phyloP scores from a whole-genome alignment of 2,888 invertebrate species.

The Scaptomyza polygonia region DNA sequence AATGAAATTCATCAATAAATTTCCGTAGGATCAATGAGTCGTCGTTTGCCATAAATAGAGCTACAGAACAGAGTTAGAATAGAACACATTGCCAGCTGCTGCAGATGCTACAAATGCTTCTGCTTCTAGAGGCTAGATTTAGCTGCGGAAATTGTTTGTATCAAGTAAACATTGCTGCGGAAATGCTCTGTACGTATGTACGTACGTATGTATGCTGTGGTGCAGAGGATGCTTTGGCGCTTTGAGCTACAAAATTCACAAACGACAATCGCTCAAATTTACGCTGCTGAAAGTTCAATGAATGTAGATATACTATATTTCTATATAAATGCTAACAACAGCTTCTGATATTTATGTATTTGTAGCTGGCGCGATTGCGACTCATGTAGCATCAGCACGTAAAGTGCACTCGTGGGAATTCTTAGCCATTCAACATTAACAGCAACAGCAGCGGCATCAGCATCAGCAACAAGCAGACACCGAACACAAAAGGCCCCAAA shows the following conservation, averaged over 20 bases:
- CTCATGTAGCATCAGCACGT: slow-evolving; percentile 56
- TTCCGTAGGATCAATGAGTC: slow-evolving; percentile 56
- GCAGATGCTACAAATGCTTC: slow-evolving; percentile 10
- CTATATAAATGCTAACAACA: slow-evolving; percentile 29
- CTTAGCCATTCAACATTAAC: slow-evolving; percentile 27
- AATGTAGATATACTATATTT: slow-evolving; percentile 31
- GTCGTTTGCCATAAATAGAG: slow-evolving; percentile 59
- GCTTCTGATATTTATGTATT: slow-evolving; percentile 28
- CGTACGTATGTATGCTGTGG: neutral
- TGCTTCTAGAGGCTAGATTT: slow-evolving; percentile 34
- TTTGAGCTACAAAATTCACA: slow-evolving; percentile 37
- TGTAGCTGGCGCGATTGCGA: slow-evolving; percentile 47
- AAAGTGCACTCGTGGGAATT: slow-evolving; percentile 76
- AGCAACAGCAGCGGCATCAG: neutral
- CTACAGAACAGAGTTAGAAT: slow-evolving; percentile 17
- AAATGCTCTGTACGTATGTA: slow-evolving; percentile 52
- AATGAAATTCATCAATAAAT: slow-evolving; percentile 78
- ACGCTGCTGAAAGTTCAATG: slow-evolving; percentile 51
- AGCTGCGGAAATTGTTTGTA: slow-evolving; percentile 70
- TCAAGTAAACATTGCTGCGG: slow-evolving; percentile 56
- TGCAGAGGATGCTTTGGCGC: neutral
- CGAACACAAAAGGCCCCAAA: slow-evolving; percentile 18
- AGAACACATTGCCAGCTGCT: slow-evolving; percentile 42
- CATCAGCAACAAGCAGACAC: slow-evolving; percentile 22
- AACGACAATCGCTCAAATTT: slow-evolving; percentile 43